Conservation (phyloP, 1,140 invertebrate species). For the Aphidius ervi region DNA sequence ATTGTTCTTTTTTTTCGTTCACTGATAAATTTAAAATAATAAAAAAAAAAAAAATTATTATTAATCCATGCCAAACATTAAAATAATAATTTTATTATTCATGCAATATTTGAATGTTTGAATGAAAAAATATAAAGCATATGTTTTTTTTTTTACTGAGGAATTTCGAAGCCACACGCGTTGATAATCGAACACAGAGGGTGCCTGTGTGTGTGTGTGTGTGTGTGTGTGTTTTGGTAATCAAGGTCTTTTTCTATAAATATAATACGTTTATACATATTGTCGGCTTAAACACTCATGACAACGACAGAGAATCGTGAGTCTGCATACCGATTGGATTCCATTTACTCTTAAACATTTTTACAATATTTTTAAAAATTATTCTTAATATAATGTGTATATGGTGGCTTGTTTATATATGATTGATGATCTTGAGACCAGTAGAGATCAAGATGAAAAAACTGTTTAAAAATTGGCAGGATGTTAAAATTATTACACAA, state of each 20-base stretch:
- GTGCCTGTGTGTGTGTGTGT: background rate
- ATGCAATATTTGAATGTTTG: background rate
- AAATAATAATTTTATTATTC: no score
- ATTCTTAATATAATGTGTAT: background rate
- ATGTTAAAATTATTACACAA: background rate
- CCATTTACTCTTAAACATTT: constrained; percentile 4
- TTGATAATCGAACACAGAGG: background rate
- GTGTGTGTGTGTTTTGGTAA: constrained; percentile 27
- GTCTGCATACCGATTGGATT: constrained; percentile 14
- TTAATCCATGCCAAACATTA: background rate
- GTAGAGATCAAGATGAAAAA: constrained; percentile 5
- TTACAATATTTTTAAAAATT: background rate
- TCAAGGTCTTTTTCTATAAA: constrained; percentile 47
- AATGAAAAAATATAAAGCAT: background rate
- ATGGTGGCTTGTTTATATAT: constrained; percentile 5
- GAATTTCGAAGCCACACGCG: background rate
- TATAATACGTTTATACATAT: constrained; percentile 36
- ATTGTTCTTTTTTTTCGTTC: no score
- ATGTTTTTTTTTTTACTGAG: background rate
- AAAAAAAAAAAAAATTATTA: background rate
- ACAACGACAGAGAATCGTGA: background rate
- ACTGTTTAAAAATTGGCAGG: background rate
- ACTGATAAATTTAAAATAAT: no score
- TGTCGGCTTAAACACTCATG: constrained; percentile 26
- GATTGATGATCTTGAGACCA: constrained; percentile 8